Evolutionary conservation across 2,888 invertebrate species (phyloP).

Genomic region (Petrolisthes cinctipes): DNA sequence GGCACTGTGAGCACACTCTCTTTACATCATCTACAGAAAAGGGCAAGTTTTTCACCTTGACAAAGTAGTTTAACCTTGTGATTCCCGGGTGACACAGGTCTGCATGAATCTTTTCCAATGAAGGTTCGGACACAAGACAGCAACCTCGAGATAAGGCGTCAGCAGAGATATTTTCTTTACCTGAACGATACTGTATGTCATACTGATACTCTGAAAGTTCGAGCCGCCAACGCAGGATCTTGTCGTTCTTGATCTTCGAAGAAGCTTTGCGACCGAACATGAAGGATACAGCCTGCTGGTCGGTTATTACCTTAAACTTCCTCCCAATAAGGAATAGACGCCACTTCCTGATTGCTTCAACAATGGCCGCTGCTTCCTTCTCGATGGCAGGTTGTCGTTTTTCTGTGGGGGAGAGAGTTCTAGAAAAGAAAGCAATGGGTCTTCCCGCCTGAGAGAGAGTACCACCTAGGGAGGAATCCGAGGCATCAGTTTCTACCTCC

Average conservation of each 20-base stretch:
- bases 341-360: constrained; percentile 30
- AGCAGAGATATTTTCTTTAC: constrained; percentile 26
- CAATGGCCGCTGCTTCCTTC: constrained; percentile 37
- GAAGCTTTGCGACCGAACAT: constrained; percentile 21
- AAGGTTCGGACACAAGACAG: too few relatives aligned
- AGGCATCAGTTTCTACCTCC: constrained; percentile 47
- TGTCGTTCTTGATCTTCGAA: constrained; percentile 27
- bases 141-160: constrained; percentile 29
- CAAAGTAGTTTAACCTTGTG: constrained; percentile 59
- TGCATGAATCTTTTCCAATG: constrained; percentile 2
- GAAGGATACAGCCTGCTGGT: constrained; percentile 33
- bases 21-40: constrained; percentile 51
- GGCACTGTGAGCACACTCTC: constrained; percentile 26
- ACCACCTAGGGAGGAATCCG: constrained; percentile 27
- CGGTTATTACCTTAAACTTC: constrained; percentile 35
- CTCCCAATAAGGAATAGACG: constrained; percentile 18
- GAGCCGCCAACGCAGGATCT: constrained; percentile 34
- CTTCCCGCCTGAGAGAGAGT: constrained; percentile 22
- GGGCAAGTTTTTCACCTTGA: constrained; percentile 49
- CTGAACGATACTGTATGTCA: constrained; percentile 33
- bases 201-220: constrained; percentile 34
- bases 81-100: constrained; percentile 62
- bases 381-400: constrained; percentile 21
- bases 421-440: constrained; percentile 41
- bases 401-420: constrained; percentile 27